Conservation (phyloP, 2,888 invertebrate species). For the Orthosia gracilis region DNA sequence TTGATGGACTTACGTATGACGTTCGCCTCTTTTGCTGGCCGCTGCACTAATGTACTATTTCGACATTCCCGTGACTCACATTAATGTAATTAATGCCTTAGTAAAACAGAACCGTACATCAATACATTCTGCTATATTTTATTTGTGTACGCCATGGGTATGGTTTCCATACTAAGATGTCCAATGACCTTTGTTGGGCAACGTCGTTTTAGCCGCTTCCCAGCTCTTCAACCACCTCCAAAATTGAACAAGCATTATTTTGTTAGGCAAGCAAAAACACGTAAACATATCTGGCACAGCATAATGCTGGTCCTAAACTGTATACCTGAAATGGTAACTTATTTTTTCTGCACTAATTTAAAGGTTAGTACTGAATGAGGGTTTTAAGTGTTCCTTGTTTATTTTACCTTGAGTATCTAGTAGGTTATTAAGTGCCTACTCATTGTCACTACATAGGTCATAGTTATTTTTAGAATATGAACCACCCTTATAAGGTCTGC, state of each 20-base stretch:
- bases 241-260: background rate
- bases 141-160: no score
- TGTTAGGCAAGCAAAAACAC: background rate
- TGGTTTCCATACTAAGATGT: slow-evolving; percentile 1
- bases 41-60: no score
- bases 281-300: no score
- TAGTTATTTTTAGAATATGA: slow-evolving; percentile 6
- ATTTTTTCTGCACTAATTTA: background rate
- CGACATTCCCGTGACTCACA: no score
- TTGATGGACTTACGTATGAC: no score
- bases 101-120: no score
- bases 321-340: background rate
- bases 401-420: background rate
- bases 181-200: no score
- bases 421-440: background rate
- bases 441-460: background rate
- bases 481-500: background rate
- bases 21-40: no score
- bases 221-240: background rate
- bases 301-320: background rate
- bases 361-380: background rate
- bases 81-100: no score
- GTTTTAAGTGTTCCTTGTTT: background rate
- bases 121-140: no score
- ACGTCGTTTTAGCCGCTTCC: background rate